A percentile compares a stretch with the other conserved stretches of the same genome.
Evolutionary conservation across 2,888 invertebrate species (phyloP).

Genomic region (Polymixis lichenea): DNA sequence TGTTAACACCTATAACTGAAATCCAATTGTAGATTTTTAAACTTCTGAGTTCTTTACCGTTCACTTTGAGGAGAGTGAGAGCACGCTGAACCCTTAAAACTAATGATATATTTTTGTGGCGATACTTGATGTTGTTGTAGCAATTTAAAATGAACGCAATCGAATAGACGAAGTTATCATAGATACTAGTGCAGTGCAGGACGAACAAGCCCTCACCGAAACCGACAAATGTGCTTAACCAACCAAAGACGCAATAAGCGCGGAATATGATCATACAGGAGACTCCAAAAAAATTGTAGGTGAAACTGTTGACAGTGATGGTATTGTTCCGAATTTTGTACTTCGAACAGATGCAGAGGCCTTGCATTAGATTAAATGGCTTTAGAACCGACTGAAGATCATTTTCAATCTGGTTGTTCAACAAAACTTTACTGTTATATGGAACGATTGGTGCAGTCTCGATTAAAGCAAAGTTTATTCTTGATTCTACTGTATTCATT

Average conservation of each 20-base stretch:
- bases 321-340: too few relatives aligned
- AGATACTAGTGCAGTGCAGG: too few relatives aligned
- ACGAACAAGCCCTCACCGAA: too few relatives aligned
- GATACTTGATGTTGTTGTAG: too few relatives aligned
- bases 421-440: background rate
- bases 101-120: too few relatives aligned
- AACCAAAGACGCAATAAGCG: background rate
- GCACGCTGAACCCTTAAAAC: too few relatives aligned
- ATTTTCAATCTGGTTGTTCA: constrained; percentile 14
- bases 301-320: constrained; percentile 10
- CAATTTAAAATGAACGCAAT: too few relatives aligned
- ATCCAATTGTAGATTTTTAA: too few relatives aligned
- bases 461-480: background rate
- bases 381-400: constrained; percentile 25
- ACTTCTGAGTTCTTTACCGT: too few relatives aligned
- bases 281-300: constrained; percentile 28
- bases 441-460: background rate
- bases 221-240: background rate
- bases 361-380: constrained; percentile 36
- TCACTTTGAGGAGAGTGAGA: too few relatives aligned
- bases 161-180: too few relatives aligned
- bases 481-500: background rate
- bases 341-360: background rate
- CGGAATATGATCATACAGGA: background rate
- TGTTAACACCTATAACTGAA: too few relatives aligned